These are phyloP conservation scores for Alectoris magna DNA, from an alignment of 2,797 vertebrate species.

Conservation along the genomic window DNA sequence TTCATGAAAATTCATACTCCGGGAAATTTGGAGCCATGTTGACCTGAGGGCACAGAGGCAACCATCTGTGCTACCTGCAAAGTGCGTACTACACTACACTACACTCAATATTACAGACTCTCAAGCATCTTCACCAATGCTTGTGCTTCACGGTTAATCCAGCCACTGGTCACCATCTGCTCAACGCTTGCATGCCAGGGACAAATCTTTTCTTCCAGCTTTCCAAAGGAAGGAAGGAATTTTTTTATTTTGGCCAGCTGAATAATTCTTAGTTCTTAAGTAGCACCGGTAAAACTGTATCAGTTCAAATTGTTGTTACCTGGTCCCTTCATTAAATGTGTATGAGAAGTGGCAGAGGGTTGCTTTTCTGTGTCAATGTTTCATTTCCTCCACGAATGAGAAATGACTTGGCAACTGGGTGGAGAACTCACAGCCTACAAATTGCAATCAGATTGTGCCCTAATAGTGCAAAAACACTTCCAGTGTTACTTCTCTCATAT, in stretches of 20 bases:
- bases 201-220: neutral
- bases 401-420: neutral
- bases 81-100: neutral
- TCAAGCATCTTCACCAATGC: neutral
- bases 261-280: neutral
- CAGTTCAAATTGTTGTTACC: neutral
- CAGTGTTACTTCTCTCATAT: neutral
- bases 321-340: neutral
- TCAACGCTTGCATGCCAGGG: neutral
- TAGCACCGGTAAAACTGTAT: neutral
- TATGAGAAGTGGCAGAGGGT: neutral
- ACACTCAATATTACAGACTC: neutral
- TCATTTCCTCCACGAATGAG: slow-evolving; percentile 7
- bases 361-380: neutral
- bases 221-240: slow-evolving; percentile 28
- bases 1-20: slow-evolving; percentile 8
- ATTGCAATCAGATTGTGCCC: neutral
- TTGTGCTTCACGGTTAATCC: neutral
- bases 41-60: slow-evolving; percentile 57
- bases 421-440: neutral
- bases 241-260: neutral
- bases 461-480: neutral
- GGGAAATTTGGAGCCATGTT: slow-evolving; percentile 44
- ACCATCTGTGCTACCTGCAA: slow-evolving; percentile 50
- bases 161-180: neutral